Conservation (phyloP, 2,888 invertebrate species). For the Busseola fusca region DNA sequence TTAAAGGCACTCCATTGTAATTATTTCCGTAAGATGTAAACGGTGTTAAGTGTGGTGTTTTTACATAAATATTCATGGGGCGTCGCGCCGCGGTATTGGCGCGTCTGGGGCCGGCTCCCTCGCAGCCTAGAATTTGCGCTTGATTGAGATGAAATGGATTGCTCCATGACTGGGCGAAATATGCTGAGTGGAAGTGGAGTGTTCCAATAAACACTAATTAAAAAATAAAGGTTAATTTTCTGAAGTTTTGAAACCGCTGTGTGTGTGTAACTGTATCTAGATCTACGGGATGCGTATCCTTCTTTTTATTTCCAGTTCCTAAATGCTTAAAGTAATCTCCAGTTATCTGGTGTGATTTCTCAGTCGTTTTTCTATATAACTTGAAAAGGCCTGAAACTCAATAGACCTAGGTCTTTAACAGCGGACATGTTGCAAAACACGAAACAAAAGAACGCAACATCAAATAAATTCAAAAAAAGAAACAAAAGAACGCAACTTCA, state of each 20-base stretch:
- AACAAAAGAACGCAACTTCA: too few relatives aligned
- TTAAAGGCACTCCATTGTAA: constrained; percentile 24
- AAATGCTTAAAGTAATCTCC: background rate
- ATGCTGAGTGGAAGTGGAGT: background rate
- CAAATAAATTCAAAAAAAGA: background rate
- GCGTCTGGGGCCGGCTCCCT: constrained; percentile 3
- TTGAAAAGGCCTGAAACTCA: too few relatives aligned
- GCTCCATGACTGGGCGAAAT: background rate
- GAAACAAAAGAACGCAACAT: background rate
- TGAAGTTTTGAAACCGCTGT: background rate
- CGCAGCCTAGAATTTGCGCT: constrained; percentile 37
- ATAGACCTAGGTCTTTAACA: too few relatives aligned
- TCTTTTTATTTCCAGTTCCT: background rate
- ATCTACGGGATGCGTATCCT: background rate
- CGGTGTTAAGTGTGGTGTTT: constrained; percentile 22
- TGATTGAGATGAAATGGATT: constrained; percentile 47
- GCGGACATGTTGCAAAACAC: too few relatives aligned
- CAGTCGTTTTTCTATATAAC: background rate
- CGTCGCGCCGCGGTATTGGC: constrained; percentile 37
- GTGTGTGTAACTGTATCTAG: background rate
- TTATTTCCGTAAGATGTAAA: constrained; percentile 32
- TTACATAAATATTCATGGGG: constrained; percentile 41
- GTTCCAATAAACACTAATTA: background rate
- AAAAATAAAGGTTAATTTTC: background rate
- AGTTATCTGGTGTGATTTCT: background rate